phyloP scores from a whole-genome alignment of 2,113 vertebrate genomes.

The Hemichromis elongatus region DNA sequence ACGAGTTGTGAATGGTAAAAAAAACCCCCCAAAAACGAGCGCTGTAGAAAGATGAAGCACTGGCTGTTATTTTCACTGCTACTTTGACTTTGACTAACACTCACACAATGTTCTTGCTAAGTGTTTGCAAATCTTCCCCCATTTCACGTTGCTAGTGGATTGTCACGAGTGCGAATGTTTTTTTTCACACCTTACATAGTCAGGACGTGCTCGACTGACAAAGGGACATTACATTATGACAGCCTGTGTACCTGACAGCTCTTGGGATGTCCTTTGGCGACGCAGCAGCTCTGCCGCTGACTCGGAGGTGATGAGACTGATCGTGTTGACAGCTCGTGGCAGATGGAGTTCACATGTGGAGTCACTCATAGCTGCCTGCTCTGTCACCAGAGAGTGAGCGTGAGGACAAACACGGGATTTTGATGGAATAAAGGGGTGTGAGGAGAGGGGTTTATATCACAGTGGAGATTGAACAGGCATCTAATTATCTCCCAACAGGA shows the following conservation, averaged over 20 bases:
- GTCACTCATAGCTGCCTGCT: constrained; percentile 4
- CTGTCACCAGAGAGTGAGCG: background rate
- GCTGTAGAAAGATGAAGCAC: background rate
- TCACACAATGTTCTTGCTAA: background rate
- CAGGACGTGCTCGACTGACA: background rate
- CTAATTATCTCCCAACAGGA: constrained; percentile 62
- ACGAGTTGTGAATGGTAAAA: background rate
- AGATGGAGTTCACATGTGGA: constrained; percentile 13
- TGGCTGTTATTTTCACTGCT: background rate
- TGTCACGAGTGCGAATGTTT: background rate
- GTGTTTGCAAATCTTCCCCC: background rate
- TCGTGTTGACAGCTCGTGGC: constrained; percentile 5
- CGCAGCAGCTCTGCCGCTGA: constrained; percentile 1
- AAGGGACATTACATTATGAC: background rate
- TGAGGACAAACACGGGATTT: constrained; percentile 2
- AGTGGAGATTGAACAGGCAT: constrained; percentile 48
- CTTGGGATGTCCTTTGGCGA: constrained; percentile 1
- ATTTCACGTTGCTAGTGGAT: background rate
- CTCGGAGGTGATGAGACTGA: constrained; percentile 16
- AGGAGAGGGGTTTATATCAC: constrained; percentile 4
- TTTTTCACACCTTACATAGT: background rate
- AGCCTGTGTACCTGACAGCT: constrained; percentile 20
- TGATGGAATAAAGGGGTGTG: constrained; percentile 1
- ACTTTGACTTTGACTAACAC: background rate
- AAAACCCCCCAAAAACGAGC: fast-evolving